Evolutionary conservation across 2,888 invertebrate species (phyloP).

Genomic region (Agrochola lota): DNA sequence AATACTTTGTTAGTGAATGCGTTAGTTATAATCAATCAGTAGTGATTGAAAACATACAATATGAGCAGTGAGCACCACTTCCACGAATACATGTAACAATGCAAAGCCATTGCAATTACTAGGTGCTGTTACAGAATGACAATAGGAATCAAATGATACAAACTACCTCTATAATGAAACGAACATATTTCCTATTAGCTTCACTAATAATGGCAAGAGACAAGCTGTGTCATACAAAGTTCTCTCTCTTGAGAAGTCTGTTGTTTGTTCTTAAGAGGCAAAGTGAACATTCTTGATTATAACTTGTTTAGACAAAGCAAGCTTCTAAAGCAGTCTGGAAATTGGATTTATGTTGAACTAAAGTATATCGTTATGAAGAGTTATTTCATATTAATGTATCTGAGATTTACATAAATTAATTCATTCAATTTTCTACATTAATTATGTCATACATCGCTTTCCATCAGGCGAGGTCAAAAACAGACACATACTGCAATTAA

Average conservation of each 20-base stretch:
- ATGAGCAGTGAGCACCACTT: not conserved
- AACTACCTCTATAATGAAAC: constrained; percentile 1
- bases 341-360: constrained; percentile 38
- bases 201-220: constrained; percentile 4
- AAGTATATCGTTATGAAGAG: constrained; percentile 5
- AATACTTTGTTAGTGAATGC: not conserved
- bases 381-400: constrained; percentile 1
- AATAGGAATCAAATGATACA: constrained; percentile 2
- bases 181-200: constrained; percentile 7
- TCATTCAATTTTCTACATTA: not conserved
- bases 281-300: constrained; percentile 43
- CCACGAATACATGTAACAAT: not conserved
- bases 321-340: constrained; percentile 30
- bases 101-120: not conserved
- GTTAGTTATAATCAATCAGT: too few species aligned
- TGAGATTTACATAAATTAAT: not conserved
- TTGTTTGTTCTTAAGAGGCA: constrained; percentile 34
- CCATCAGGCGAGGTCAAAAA: too few species aligned
- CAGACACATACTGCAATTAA: too few species aligned
- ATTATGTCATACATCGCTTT: too few species aligned
- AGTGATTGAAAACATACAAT: not conserved
- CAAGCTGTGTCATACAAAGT: constrained; percentile 30
- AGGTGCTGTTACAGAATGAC: not conserved
- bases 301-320: constrained; percentile 50
- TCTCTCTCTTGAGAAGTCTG: constrained; percentile 5